Percentiles rank a stretch among this genome's conserved stretches.
Conservation (phyloP, 2,113 vertebrate species). For the Clarias batrachus region DNA sequence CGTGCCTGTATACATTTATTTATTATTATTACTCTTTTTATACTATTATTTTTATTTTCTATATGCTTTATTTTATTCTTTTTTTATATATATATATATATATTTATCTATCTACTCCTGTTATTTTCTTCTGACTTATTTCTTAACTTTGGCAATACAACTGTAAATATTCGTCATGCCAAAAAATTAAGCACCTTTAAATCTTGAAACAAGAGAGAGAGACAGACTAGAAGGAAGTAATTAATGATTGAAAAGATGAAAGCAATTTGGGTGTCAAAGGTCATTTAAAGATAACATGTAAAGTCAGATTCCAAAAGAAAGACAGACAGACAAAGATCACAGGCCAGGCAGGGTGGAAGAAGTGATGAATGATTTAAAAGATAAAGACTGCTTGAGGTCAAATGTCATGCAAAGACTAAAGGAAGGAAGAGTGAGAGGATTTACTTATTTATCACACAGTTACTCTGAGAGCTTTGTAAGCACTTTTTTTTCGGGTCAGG, state of each 20-base stretch:
- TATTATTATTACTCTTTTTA: too few relatives aligned
- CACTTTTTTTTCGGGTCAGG: neutral
- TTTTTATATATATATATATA: too few relatives aligned
- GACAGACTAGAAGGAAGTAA: neutral
- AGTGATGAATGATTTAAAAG: slow-evolving; percentile 2
- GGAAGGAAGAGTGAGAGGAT: neutral
- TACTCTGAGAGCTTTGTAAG: neutral
- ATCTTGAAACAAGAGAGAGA: neutral
- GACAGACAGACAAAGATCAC: neutral
- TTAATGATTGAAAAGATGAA: slow-evolving; percentile 19
- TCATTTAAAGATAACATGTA: neutral
- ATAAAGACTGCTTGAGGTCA: neutral
- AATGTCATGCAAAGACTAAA: neutral
- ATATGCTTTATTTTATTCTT: too few relatives aligned
- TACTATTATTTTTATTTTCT: too few relatives aligned
- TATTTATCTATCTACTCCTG: too few relatives aligned
- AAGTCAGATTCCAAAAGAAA: neutral
- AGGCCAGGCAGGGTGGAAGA: neutral
- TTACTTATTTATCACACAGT: neutral
- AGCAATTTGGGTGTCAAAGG: neutral
- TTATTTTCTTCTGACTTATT: too few relatives aligned
- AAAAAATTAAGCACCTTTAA: too few relatives aligned
- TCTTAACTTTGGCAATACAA: too few relatives aligned
- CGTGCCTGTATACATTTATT: too few relatives aligned
- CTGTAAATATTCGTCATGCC: too few relatives aligned